These are phyloP conservation scores for Protodeltote pygarga DNA, from an alignment of 2,888 invertebrate genomes.

Conservation along the genomic window DNA sequence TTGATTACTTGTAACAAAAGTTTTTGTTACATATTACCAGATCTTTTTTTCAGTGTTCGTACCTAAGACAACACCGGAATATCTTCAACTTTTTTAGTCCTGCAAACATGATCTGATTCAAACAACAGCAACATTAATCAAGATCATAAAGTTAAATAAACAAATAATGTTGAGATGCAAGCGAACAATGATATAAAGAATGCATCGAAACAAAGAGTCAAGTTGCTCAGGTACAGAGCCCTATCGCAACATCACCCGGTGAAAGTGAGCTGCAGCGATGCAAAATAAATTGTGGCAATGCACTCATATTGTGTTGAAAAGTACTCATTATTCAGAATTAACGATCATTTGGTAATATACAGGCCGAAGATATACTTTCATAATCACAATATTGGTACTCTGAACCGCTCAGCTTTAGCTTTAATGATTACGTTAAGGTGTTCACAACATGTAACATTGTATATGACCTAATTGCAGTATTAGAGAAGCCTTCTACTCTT, in stretches of 20 bases:
- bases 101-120: neutral
- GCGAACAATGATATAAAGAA: neutral
- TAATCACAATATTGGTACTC: conserved; percentile 3
- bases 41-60: too few relatives aligned
- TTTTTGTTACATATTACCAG: too few relatives aligned
- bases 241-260: neutral
- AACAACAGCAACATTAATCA: neutral
- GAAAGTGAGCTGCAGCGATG: conserved; percentile 6
- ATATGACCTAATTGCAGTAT: too few relatives aligned
- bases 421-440: too few relatives aligned
- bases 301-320: neutral
- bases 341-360: conserved; percentile 5
- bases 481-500: too few relatives aligned
- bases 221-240: conserved; percentile 5
- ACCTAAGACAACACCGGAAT: too few relatives aligned
- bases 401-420: neutral
- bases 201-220: conserved; percentile 1
- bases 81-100: too few relatives aligned
- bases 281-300: conserved; percentile 10
- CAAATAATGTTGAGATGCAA: neutral
- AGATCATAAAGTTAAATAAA: neutral
- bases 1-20: too few relatives aligned
- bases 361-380: conserved; percentile 9
- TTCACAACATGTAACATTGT: too few relatives aligned
- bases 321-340: neutral